Percentiles rank a stretch among this genome's conserved stretches.
Conservation (phyloP, 2,113 vertebrate species). For the Urocitellus parryii region DNA sequence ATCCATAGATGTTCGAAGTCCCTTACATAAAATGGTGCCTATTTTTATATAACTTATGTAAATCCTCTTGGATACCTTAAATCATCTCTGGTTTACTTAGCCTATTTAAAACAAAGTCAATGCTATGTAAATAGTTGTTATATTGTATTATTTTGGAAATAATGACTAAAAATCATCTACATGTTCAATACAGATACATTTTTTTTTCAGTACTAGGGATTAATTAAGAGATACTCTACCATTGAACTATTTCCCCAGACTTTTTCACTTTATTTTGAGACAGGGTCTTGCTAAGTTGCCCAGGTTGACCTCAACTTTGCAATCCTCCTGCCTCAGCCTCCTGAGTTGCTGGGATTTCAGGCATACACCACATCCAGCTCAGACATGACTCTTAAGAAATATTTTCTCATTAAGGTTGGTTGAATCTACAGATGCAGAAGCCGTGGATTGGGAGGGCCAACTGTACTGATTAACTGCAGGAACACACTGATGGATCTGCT, state of each 20-base stretch:
- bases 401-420: background rate
- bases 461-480: background rate
- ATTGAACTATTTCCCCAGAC: background rate
- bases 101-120: too few species aligned
- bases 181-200: background rate
- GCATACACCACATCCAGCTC: too few species aligned
- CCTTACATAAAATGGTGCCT: background rate
- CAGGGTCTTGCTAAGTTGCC: background rate
- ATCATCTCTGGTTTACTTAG: background rate
- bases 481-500: background rate
- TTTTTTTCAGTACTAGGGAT: background rate
- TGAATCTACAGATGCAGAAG: too few species aligned
- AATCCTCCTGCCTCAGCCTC: background rate
- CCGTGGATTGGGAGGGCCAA: accelerated
- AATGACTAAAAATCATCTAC: background rate
- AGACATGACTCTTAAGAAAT: background rate
- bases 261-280: background rate
- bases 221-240: background rate
- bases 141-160: background rate
- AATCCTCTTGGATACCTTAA: background rate
- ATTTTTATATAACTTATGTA: background rate
- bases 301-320: background rate
- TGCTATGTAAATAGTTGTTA: background rate
- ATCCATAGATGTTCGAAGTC: background rate
- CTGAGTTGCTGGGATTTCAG: background rate